These are phyloP conservation scores for Arctia plantaginis DNA, from an alignment of 2,888 invertebrate species.

Conservation along the genomic window DNA sequence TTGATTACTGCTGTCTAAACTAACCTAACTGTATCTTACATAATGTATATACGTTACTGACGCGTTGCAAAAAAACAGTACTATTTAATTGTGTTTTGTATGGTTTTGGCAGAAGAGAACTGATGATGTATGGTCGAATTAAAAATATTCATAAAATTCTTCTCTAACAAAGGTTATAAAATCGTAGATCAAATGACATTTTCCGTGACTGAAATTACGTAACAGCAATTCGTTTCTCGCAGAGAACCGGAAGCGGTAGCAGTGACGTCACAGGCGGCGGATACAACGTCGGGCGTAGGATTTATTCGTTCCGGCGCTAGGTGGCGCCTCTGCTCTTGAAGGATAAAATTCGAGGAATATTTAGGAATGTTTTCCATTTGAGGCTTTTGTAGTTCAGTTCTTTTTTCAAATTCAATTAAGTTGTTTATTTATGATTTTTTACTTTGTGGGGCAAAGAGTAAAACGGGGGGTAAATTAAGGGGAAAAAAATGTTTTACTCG, in stretches of 20 bases:
- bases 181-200: background rate
- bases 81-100: too few relatives aligned
- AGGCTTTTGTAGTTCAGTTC: constrained; percentile 5
- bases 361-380: constrained; percentile 9
- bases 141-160: background rate
- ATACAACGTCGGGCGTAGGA: constrained; percentile 47
- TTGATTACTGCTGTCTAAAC: too few relatives aligned
- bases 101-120: background rate
- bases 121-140: background rate
- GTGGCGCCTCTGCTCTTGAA: constrained; percentile 35
- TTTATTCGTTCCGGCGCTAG: constrained; percentile 52
- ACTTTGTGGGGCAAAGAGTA: background rate
- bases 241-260: constrained; percentile 45
- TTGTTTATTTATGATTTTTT: constrained; percentile 10
- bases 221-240: constrained; percentile 43
- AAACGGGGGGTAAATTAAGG: background rate
- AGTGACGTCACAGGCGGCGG: constrained; percentile 43
- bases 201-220: constrained; percentile 22
- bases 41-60: too few relatives aligned
- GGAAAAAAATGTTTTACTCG: background rate
- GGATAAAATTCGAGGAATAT: constrained; percentile 26
- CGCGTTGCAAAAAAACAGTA: too few relatives aligned
- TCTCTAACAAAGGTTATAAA: background rate
- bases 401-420: constrained; percentile 9
- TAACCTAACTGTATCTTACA: too few relatives aligned